These are phyloP conservation scores for Urophycis tenuis DNA, from an alignment of 2,797 vertebrate genomes.

Conservation along the genomic window DNA sequence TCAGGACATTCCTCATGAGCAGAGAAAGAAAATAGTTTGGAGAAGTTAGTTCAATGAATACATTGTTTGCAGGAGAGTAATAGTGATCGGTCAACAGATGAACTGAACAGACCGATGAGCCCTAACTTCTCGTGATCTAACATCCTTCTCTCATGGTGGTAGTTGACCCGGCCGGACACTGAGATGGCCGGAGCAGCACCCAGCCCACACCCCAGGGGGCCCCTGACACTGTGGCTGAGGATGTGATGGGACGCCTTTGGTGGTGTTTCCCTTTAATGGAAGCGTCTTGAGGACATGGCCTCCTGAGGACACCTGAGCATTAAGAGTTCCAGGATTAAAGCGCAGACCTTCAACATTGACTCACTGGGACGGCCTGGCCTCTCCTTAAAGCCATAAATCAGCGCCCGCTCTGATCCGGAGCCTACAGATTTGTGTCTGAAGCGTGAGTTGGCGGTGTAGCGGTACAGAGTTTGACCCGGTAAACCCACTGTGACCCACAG, in stretches of 20 bases:
- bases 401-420: neutral
- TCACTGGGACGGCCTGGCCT: neutral
- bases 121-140: neutral
- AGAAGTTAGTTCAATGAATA: neutral
- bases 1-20: neutral
- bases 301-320: neutral
- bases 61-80: neutral
- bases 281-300: neutral
- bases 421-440: neutral
- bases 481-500: neutral
- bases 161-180: neutral
- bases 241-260: constrained; percentile 24
- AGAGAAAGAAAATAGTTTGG: neutral
- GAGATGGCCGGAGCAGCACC: neutral
- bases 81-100: neutral
- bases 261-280: constrained; percentile 37
- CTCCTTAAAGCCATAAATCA: neutral
- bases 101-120: neutral
- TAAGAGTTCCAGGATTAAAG: neutral
- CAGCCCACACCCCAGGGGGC: neutral
- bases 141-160: neutral
- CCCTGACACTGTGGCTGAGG: constrained; percentile 23
- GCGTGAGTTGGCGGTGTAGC: neutral
- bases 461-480: neutral
- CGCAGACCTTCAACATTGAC: neutral